A percentile compares a stretch with the other conserved stretches of the same genome.
Evolutionary conservation across 2,113 vertebrate genomes (phyloP).

Genomic region (Trichechus manatus): DNA sequence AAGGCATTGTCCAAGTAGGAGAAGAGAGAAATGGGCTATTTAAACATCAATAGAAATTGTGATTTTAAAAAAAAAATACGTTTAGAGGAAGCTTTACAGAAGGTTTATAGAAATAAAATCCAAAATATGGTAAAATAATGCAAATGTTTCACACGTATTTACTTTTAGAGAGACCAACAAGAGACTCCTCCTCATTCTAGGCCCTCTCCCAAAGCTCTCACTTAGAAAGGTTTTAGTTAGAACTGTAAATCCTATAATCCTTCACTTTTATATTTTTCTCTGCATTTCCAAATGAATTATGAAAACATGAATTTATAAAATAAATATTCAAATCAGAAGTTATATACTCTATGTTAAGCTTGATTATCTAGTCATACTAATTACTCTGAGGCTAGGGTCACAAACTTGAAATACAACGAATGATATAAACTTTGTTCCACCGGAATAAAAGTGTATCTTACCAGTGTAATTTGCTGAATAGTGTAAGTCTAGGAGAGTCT

Average conservation of each 20-base stretch:
- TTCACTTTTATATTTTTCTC: neutral
- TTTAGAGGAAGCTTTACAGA: neutral
- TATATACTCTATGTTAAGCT: neutral
- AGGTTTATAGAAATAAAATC: neutral
- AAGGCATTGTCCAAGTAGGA: conserved; percentile 8
- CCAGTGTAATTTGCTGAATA: neutral
- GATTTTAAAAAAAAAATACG: neutral
- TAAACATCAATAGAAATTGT: neutral
- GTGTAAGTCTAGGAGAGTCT: neutral
- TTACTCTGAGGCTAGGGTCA: neutral
- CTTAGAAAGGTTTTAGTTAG: neutral
- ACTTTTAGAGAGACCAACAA: neutral
- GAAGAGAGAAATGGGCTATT: neutral
- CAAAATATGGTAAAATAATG: neutral
- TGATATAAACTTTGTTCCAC: neutral
- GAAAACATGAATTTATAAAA: conserved; percentile 16
- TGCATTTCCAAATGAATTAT: conserved; percentile 48
- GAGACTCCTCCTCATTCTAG: neutral
- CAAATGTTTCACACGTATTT: neutral
- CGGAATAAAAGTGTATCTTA: neutral
- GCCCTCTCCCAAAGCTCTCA: neutral
- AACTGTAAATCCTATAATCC: neutral
- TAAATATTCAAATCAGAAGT: neutral
- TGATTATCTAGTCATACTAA: neutral
- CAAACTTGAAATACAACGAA: neutral